phyloP scores from a whole-genome alignment of 2,113 vertebrate species.

The Nothoprocta perdicaria region DNA sequence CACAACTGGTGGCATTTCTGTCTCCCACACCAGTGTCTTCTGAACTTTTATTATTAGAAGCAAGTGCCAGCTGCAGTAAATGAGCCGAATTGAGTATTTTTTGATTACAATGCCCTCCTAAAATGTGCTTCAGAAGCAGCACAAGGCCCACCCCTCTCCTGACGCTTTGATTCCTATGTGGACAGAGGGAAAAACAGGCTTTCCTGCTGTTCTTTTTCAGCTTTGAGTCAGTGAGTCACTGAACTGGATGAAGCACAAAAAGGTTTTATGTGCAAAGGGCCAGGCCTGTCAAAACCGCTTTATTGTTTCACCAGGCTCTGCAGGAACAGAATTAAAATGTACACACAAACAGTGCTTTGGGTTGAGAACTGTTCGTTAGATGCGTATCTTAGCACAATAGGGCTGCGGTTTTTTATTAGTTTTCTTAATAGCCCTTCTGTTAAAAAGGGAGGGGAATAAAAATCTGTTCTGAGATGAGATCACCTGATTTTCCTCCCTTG shows the following conservation, averaged over 20 bases:
- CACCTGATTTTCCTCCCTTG: background rate
- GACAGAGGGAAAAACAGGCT: background rate
- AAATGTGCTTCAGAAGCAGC: background rate
- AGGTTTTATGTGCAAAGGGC: background rate
- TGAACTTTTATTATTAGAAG: background rate
- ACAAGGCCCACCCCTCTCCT: background rate
- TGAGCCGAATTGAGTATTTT: background rate
- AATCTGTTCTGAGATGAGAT: background rate
- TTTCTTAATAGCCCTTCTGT: background rate
- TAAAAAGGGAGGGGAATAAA: background rate
- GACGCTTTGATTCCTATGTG: background rate
- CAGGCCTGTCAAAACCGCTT: background rate
- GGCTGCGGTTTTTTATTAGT: background rate
- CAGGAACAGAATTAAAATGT: background rate
- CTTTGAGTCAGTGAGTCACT: background rate
- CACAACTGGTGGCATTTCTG: background rate
- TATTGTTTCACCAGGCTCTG: background rate
- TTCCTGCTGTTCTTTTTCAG: background rate
- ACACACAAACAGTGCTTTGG: background rate
- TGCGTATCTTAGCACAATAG: accelerated
- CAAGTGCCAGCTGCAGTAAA: background rate
- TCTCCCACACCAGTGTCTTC: background rate
- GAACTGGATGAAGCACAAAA: background rate
- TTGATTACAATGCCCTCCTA: background rate
- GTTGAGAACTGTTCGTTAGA: background rate